A percentile compares a stretch with the other conserved stretches of the same genome.
Conservation (phyloP, 2,888 invertebrate genomes). For the Nomada fucata region DNA sequence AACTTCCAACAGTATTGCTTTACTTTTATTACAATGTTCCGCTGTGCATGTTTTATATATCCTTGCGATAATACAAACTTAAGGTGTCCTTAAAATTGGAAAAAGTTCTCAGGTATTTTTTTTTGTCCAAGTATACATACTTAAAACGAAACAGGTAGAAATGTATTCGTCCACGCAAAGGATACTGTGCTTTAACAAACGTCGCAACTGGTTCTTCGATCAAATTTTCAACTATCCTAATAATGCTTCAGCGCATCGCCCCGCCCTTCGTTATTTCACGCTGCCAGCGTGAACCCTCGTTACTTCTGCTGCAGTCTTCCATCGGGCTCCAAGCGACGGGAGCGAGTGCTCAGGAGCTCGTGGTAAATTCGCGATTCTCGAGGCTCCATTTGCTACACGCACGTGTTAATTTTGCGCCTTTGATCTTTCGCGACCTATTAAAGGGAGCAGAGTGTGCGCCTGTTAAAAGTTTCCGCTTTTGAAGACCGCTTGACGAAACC, state of each 20-base stretch:
- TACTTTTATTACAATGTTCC: no score
- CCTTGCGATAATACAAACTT: no score
- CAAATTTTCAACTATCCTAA: constrained; percentile 43
- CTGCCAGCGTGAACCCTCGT: constrained; percentile 43
- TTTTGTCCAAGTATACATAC: no score
- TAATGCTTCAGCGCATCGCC: constrained; percentile 28
- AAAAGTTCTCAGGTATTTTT: no score
- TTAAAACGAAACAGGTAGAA: no score
- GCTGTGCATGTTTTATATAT: no score
- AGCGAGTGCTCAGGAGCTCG: not conserved
- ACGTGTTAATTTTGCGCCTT: constrained; percentile 35
- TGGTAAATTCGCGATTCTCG: constrained; percentile 17
- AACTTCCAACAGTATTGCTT: no score
- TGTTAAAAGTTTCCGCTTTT: constrained; percentile 9
- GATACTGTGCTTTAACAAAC: constrained; percentile 9
- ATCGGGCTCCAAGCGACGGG: not conserved
- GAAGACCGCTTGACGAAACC: not conserved
- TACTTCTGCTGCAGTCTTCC: constrained; percentile 20
- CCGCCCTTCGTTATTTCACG: constrained; percentile 53
- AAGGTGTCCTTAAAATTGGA: no score
- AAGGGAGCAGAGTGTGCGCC: not conserved
- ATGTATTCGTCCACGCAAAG: no score
- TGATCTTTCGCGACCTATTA: constrained; percentile 45
- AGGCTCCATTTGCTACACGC: not conserved
- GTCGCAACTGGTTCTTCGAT: not conserved